These are phyloP conservation scores for Esox lucius DNA, from an alignment of 2,797 vertebrate genomes.

Conservation along the genomic window DNA sequence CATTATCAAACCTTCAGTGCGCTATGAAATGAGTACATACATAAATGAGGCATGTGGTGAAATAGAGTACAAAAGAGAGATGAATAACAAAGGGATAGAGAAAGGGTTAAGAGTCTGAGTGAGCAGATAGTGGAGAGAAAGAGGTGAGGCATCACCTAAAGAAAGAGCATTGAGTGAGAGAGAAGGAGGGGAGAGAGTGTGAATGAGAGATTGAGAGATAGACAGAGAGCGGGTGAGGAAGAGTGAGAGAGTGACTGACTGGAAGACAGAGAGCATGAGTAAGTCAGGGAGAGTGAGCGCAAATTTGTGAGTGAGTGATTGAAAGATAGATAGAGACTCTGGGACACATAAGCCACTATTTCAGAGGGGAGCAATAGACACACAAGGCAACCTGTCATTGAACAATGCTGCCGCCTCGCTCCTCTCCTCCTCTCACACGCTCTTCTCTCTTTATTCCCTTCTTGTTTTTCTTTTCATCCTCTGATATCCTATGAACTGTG, in stretches of 20 bases:
- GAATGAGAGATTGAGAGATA: slow-evolving; percentile 1
- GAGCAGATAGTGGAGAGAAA: not conserved
- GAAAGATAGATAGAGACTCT: not conserved
- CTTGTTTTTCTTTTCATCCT: slow-evolving; percentile 1
- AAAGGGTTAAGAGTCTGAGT: not conserved
- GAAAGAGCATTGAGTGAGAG: slow-evolving; percentile 4
- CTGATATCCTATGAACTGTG: not conserved
- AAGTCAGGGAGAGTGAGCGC: not conserved
- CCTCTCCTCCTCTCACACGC: not conserved
- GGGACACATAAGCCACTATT: slow-evolving; percentile 23
- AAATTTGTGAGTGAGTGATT: not conserved
- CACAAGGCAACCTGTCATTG: slow-evolving; percentile 5
- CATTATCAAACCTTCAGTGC: not conserved
- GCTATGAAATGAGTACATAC: not conserved
- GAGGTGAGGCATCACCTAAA: not conserved
- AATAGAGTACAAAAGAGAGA: not conserved
- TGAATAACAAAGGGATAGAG: not conserved
- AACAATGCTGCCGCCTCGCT: not conserved
- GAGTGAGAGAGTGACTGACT: not conserved
- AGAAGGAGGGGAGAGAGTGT: slow-evolving; percentile 16
- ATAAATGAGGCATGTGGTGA: not conserved
- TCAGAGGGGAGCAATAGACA: slow-evolving; percentile 8
- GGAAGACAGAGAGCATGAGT: not conserved
- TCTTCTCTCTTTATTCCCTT: slow-evolving; percentile 17
- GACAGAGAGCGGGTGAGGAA: not conserved